Percentiles rank a stretch among this genome's conserved stretches.
phyloP scores from a whole-genome alignment of 2,888 invertebrate genomes.

The Thecocarcelia acutangulata region DNA sequence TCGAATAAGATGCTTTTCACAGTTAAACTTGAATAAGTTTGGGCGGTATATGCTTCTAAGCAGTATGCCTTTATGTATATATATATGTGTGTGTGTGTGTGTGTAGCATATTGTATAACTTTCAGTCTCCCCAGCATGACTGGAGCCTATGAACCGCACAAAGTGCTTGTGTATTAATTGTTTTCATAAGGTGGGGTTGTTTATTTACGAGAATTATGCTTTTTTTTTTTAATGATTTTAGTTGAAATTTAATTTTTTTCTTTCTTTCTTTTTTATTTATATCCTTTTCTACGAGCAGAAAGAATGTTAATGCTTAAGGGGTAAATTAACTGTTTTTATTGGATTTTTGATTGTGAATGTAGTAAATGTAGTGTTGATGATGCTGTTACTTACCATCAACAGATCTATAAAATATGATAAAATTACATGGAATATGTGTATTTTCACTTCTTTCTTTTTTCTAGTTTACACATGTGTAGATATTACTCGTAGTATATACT shows the following conservation, averaged over 20 bases:
- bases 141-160: slow-evolving; percentile 50
- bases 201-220: slow-evolving; percentile 34
- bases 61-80: too few relatives aligned
- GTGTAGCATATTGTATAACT: background rate
- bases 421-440: slow-evolving; percentile 1
- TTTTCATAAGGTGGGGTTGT: slow-evolving; percentile 34
- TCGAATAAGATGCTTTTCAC: too few relatives aligned
- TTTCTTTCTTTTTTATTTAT: background rate
- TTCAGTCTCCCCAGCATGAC: slow-evolving; percentile 35
- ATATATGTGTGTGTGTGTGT: background rate
- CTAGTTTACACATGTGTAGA: background rate
- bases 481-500: slow-evolving; percentile 12
- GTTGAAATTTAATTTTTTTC: slow-evolving; percentile 35
- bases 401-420: slow-evolving; percentile 40
- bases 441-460: background rate
- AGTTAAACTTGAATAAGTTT: background rate
- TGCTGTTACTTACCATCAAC: slow-evolving; percentile 11
- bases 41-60: too few relatives aligned
- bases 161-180: slow-evolving; percentile 56
- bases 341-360: slow-evolving; percentile 14
- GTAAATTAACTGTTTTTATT: slow-evolving; percentile 35
- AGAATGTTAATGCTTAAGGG: slow-evolving; percentile 1
- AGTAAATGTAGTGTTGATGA: slow-evolving; percentile 25
- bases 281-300: background rate
- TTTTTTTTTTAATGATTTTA: slow-evolving; percentile 42